Conservation (phyloP, 2,888 invertebrate genomes). For the Lottia gigantea region DNA sequence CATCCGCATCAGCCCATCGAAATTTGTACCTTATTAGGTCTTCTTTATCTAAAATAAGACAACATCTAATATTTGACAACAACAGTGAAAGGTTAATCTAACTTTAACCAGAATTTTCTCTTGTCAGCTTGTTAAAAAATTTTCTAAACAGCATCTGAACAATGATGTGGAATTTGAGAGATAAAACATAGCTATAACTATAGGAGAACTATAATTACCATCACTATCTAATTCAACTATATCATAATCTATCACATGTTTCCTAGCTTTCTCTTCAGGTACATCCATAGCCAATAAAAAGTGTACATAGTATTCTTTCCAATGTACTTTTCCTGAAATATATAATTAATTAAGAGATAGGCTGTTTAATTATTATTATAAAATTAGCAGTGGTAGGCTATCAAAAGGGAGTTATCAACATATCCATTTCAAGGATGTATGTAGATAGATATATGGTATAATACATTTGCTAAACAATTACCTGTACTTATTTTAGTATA, state of each 20-base stretch:
- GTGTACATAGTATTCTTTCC: constrained; percentile 84
- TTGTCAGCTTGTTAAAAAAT: background rate
- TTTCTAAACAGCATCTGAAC: no score
- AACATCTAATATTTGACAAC: no score
- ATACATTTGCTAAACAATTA: no score
- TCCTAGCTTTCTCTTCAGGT: constrained; percentile 74
- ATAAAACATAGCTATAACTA: no score
- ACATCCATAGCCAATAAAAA: constrained; percentile 78
- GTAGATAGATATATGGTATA: no score
- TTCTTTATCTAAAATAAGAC: constrained; percentile 70
- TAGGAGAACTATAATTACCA: constrained; percentile 34
- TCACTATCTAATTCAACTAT: constrained; percentile 69
- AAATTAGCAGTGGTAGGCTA: no score
- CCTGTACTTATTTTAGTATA: no score
- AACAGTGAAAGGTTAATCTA: background rate
- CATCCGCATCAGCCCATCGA: constrained; percentile 80
- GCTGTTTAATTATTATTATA: no score
- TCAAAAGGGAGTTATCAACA: no score
- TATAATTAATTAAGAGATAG: background rate
- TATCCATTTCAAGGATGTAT: no score
- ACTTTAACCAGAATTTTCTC: background rate
- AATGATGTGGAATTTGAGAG: background rate
- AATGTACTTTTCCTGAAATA: constrained; percentile 75
- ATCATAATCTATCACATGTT: constrained; percentile 77
- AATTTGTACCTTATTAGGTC: constrained; percentile 82